phyloP scores from a whole-genome alignment of 2,888 invertebrate species.

The Latrodectus elegans region DNA sequence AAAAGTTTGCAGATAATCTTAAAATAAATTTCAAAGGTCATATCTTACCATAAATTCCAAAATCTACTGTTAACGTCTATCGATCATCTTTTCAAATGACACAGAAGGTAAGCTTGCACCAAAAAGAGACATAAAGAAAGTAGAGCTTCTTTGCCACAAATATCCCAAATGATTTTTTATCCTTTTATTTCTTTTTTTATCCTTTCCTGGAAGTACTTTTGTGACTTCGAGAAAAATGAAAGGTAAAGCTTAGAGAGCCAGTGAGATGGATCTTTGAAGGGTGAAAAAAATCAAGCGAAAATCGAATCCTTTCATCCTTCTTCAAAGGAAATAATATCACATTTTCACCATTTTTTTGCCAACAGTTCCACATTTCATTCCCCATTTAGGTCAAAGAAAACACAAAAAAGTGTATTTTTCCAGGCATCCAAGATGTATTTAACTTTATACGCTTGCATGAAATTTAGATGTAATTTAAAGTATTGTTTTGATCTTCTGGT shows the following conservation, averaged over 20 bases:
- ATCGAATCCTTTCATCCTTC: slow-evolving; percentile 5
- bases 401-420: neutral
- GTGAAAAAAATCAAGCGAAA: neutral
- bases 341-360: slow-evolving; percentile 10
- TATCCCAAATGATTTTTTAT: slow-evolving; percentile 5
- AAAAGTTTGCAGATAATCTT: too few species aligned
- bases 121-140: too few species aligned
- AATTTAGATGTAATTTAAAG: too few species aligned
- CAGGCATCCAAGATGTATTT: too few species aligned
- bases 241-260: neutral
- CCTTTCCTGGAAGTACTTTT: neutral
- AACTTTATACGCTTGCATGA: too few species aligned
- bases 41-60: too few species aligned
- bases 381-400: neutral
- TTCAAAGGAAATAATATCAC: neutral
- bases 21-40: too few species aligned
- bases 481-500: too few species aligned
- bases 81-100: too few species aligned
- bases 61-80: too few species aligned
- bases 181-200: neutral
- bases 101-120: too few species aligned
- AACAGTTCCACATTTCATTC: slow-evolving; percentile 14
- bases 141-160: neutral
- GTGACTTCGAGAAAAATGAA: neutral
- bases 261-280: neutral